Base-by-base conservation (phyloP, 2,797 vertebrate species). In the Manis pentadactyla region DNA sequence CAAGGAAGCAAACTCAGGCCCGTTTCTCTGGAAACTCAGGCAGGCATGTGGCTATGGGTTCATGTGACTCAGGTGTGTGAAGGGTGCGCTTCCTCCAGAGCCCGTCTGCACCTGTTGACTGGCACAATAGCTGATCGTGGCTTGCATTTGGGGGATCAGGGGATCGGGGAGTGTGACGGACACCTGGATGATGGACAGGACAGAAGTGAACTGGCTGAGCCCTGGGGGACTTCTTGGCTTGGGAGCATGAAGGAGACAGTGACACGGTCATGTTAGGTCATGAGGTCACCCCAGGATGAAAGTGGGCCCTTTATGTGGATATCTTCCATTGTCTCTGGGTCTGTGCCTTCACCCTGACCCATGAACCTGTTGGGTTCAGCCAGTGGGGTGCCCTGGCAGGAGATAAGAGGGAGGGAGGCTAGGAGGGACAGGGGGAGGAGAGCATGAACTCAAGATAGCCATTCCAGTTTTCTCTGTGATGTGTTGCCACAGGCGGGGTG, bases 21-120 rank as follows among this genome's bases (percentile, higher is more conserved):
- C 29, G 71, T 63, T 74, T 86, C 87, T 82, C 15, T 0, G 68
- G 78, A 27, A 34, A n/a, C 21, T 0, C 17, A 13, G 25, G 34
- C 5, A 4, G 12, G 49, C 27, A 15, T 7, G 25, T 10, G 49
- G 5, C n/a, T 18, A 5, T 34, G 23, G 2, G 0, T 2, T 55
- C 3, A 0, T 0, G 18, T 0, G 0, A 27, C 49, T 39, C 17
- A 14, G 21, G 14, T 29, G 23, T 7, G 18, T 1, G 21, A 3
- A 0, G 19, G 21, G 3, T 0, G 9, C n/a, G 46, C 11, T 46
- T 12, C 5, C 1, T 64, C 46, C 53, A 11, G 15, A 14, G 37
- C 1, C 2, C 1, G 0, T 5, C 17, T 17, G 34, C 2, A 0
- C 42, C 49, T 17, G 23, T 2, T 3, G 9, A 3, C 2, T 2